phyloP scores from a whole-genome alignment of 2,113 vertebrate species.

The Ailuropoda melanoleuca region DNA sequence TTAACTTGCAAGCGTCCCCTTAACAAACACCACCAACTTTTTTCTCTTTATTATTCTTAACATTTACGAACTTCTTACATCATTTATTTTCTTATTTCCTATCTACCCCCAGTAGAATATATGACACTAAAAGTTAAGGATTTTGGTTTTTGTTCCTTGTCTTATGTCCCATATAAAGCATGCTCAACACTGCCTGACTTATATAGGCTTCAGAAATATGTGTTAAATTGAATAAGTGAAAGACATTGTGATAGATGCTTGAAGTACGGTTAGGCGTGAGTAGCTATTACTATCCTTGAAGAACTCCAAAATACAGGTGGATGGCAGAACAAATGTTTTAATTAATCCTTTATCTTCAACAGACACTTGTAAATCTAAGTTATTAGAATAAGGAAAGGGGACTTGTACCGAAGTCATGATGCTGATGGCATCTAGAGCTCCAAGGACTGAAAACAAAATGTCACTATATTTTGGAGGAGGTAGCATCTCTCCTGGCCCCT shows the following conservation, averaged over 20 bases:
- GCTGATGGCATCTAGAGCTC: not conserved
- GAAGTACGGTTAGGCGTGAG: not conserved
- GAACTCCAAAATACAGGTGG: not conserved
- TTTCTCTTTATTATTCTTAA: not conserved
- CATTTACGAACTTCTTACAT: not conserved
- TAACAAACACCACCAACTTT: not conserved
- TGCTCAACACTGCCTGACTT: not conserved
- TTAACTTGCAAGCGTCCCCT: not conserved
- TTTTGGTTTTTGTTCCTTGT: not conserved
- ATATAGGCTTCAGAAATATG: not conserved
- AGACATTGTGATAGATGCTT: not conserved
- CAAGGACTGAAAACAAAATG: not conserved
- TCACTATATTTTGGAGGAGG: not conserved
- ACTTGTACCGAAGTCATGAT: not conserved
- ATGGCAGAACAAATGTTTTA: not conserved
- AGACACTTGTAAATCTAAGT: not conserved
- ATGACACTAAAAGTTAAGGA: not conserved
- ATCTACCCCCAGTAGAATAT: not conserved
- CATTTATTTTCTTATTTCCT: not conserved
- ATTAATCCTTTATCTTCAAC: not conserved
- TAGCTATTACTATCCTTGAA: not conserved
- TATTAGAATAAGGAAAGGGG: not conserved
- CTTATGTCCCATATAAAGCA: not conserved
- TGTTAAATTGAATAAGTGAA: not conserved
- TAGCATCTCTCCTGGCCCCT: not conserved